Evolutionary conservation across 2,797 vertebrate genomes (phyloP).

Genomic region (Chrysocyon brachyurus): DNA sequence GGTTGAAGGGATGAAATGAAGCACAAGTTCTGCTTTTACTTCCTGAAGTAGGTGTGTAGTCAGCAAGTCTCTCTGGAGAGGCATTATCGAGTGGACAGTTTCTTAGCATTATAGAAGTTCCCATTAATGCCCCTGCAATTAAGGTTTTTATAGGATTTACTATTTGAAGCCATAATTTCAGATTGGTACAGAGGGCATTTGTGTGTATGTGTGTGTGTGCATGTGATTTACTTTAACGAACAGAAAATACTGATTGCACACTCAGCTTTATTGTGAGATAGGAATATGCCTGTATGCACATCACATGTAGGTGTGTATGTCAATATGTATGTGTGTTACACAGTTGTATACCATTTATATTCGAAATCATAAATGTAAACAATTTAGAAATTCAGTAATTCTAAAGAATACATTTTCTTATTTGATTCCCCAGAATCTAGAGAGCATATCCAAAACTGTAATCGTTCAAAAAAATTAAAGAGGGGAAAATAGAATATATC

Average conservation of each 20-base stretch:
- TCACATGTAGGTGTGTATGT: not conserved
- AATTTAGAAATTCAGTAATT: not conserved
- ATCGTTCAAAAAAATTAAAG: not conserved
- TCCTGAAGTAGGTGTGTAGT: conserved; percentile 84
- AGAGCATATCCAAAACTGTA: not conserved
- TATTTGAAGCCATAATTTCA: conserved; percentile 85
- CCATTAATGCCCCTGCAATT: conserved; percentile 84
- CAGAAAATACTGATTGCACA: conserved; percentile 2
- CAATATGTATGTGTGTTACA: not conserved
- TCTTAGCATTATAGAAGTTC: conserved; percentile 65
- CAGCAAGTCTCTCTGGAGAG: conserved; percentile 83
- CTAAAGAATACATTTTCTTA: not conserved
- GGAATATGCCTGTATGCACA: not conserved
- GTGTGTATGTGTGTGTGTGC: not conserved
- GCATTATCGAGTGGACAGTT: conserved; percentile 76
- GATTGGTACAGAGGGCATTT: conserved; percentile 70
- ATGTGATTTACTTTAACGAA: conserved; percentile 40
- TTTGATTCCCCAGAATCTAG: not conserved
- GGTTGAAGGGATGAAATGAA: conserved; percentile 76
- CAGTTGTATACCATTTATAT: not conserved
- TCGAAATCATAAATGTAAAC: not conserved
- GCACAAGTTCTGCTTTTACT: conserved; percentile 79
- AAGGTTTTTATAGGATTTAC: conserved; percentile 84
- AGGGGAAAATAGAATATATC: not conserved
- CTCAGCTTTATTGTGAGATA: not conserved